Evolutionary conservation across 2,888 invertebrate genomes (phyloP), one percentile per base, ranked within the genome.

Genomic region (Acronicta psi): DNA sequence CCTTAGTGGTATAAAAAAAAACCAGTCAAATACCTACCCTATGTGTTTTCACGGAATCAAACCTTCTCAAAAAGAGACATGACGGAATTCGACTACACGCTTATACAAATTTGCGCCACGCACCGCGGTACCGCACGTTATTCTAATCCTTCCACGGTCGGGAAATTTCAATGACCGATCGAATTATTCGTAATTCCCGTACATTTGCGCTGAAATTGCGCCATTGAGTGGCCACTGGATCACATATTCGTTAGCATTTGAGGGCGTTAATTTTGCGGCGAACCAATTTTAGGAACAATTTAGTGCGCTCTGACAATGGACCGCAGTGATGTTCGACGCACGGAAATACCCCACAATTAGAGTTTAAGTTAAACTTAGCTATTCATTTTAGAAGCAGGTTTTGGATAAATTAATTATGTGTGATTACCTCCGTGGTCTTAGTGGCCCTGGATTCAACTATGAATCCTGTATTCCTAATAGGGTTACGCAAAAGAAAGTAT

Each of bases 231-330:
- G 69, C 52, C 43, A 8, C 18, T 34, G 65, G 74, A 72, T 78
- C 79, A 71, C 80, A 71, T 68, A 80, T 82, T 78, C 82, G 80
- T 82, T 82, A 81, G 78, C 75, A 75, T 80, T 78, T 68, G 67
- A 66, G 73, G 71, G 69, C 72, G 73, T 82, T 80, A 77, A 83
- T 83, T 80, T 77, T 79, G 81, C 60, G 80, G 81, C 57, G 60
- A 54, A 73, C 78, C 77, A 75, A 82, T 73, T n/a, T 81, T 79
- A 58, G 62, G 78, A 47, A 71, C 79, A 79, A 78, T 83, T 80
- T 80, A 70, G 55, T 59, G 58, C 56, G 34, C 49, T 63, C 61
- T 64, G 61, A 69, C 66, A 64, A 72, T 69, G 58, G 50, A 41
- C 42, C 10, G 45, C 31, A 11, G 29, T 41, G 58, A 58, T 50